Base-by-base conservation (phyloP, 2,797 vertebrate species). In the Okamejei kenojei region DNA sequence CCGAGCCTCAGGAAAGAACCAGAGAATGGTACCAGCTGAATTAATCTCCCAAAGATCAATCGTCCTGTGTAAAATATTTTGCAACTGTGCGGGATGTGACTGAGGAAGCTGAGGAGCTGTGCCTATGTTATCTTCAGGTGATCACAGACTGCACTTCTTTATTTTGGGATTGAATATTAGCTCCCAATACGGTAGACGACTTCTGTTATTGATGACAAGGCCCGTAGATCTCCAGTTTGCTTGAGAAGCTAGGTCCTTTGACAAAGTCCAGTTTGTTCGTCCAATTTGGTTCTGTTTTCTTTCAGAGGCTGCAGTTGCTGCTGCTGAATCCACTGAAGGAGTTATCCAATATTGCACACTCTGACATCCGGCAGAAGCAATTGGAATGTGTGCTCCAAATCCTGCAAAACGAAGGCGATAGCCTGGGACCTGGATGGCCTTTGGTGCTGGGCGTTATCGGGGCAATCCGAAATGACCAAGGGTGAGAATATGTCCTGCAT, bases 381-480 rank as follows among this genome's bases (percentile, higher is more conserved):
- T 95, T 99, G 95, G 99, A 99, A 95, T 98, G 98, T 94, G 99
- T 99, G 78, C 95, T 99, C 93, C 99, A 99, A 96, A 99, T 99
- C 95, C 96, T 99, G 15, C 99, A 99, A 95, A 99, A 98, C 95
- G 98, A 99, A 94, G 99, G 99, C 29, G 99, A 99, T 96, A 96
- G 98, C 94, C 97, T 99, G 94, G 99, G 99, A 68, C 98, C 98
- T 58, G 99, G 99, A 19, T 99, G 99, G 99, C 99, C 99, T 1
- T 96, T 99, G 61, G 98, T 99, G 71, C 96, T 99, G 95, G 98
- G 98, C 93, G 99, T 99, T 93, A 99, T 99, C 95, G 99, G 99
- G 94, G 98, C 99, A 93, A 99, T 99, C 95, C 98, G 98, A 95
- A 99, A 98, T 94, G 98, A 99, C 96, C 99, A 99, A 96, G 99